Conservation (phyloP, 2,797 vertebrate species). For the Anguilla obscura region DNA sequence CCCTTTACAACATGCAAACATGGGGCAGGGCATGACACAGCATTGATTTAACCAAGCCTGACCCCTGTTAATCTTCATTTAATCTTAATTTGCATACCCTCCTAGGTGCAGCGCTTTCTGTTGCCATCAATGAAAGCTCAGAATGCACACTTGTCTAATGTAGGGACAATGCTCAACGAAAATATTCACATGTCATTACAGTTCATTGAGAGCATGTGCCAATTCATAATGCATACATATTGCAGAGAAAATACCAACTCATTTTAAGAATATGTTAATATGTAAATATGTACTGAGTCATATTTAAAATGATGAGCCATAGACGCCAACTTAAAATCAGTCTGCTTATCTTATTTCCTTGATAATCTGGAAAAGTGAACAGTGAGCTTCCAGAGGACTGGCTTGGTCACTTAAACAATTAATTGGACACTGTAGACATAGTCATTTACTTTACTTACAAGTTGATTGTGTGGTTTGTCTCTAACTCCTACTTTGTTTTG, state of each 20-base stretch:
- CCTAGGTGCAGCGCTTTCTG: not conserved
- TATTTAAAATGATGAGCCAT: not conserved
- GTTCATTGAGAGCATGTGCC: not conserved
- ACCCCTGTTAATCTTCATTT: not conserved
- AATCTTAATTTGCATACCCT: slow-evolving; percentile 8
- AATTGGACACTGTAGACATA: too few species aligned
- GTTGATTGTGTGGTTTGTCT: too few species aligned
- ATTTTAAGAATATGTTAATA: too few species aligned
- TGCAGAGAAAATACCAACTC: not conserved
- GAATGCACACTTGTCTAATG: slow-evolving; percentile 42
- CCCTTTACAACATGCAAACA: slow-evolving; percentile 21
- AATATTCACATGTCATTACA: not conserved
- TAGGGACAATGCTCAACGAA: not conserved
- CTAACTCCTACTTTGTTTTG: not conserved
- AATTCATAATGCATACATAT: not conserved
- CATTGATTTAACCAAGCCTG: slow-evolving; percentile 23
- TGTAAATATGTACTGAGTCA: too few species aligned
- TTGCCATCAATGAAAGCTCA: slow-evolving; percentile 25
- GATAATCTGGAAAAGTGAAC: too few species aligned
- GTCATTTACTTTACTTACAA: too few species aligned
- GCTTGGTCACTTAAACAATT: too few species aligned
- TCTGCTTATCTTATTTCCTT: too few species aligned
- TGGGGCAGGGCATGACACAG: slow-evolving; percentile 21
- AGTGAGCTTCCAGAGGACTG: too few species aligned
- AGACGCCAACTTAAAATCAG: not conserved